Evolutionary conservation across 2,113 vertebrate genomes (phyloP).

Genomic region (Pelusios castaneus): DNA sequence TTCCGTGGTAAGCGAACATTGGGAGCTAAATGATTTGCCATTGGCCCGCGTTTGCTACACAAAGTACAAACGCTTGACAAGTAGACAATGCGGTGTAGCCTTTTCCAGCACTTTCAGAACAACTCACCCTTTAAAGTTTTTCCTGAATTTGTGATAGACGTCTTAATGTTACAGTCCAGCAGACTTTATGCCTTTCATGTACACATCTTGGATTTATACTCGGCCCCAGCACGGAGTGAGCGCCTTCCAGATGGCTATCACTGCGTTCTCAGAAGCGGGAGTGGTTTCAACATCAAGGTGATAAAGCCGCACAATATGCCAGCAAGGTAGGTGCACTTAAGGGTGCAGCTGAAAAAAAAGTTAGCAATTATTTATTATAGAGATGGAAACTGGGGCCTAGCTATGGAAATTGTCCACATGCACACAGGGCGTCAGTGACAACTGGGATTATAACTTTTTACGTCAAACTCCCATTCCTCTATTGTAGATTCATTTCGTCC

Average conservation of each 20-base stretch:
- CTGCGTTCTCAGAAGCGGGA: neutral
- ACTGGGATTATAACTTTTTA: neutral
- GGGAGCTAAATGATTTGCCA: neutral
- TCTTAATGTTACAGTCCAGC: neutral
- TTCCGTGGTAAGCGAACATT: neutral
- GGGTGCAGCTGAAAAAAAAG: too few species aligned
- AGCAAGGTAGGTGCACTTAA: neutral
- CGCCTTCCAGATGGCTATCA: neutral
- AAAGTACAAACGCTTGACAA: neutral
- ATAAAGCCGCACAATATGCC: neutral
- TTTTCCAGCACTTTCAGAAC: neutral
- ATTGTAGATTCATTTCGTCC: neutral
- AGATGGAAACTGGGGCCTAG: neutral
- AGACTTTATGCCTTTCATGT: neutral
- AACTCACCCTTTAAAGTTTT: neutral
- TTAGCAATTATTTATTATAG: neutral
- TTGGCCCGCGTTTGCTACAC: neutral
- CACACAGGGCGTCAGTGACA: neutral
- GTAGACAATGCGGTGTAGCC: neutral
- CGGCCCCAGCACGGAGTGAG: neutral
- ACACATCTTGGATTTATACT: neutral
- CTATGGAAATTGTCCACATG: neutral
- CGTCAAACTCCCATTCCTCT: neutral
- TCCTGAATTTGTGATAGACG: neutral
- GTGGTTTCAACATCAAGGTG: neutral